Percentiles rank a stretch among this genome's conserved stretches.
phyloP scores from a whole-genome alignment of 92 coral and sea anemone species.

The Meandrina meandrites region DNA sequence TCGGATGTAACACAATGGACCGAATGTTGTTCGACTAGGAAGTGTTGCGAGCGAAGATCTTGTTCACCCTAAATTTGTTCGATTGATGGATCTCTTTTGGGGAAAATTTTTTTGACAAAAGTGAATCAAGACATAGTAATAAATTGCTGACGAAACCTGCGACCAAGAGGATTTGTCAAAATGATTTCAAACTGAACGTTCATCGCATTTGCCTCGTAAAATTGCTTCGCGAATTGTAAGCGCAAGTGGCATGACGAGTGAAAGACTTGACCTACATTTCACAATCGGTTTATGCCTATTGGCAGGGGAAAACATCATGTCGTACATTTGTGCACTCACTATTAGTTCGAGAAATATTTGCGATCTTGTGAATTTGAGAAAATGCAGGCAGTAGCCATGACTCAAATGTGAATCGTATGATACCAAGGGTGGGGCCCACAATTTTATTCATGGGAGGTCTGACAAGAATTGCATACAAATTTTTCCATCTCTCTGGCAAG shows the following conservation, averaged over 20 bases:
- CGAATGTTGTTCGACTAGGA: slow-evolving; percentile 28
- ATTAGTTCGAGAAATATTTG: neutral
- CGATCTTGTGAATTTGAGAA: neutral
- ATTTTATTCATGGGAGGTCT: slow-evolving; percentile 18
- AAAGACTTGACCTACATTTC: neutral
- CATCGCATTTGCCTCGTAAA: slow-evolving; percentile 12
- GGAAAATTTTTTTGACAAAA: neutral
- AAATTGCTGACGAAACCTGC: slow-evolving; percentile 19
- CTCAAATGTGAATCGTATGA: slow-evolving; percentile 7
- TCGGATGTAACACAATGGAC: slow-evolving; percentile 73
- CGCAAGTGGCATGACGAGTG: neutral
- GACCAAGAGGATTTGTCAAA: slow-evolving; percentile 25
- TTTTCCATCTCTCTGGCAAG: neutral
- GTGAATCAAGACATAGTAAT: slow-evolving; percentile 15
- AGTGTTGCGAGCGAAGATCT: slow-evolving; percentile 8
- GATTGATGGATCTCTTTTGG: slow-evolving; percentile 1
- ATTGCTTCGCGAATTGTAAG: neutral
- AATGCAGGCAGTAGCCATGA: neutral
- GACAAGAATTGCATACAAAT: slow-evolving; percentile 14
- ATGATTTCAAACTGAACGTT: neutral
- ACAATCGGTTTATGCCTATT: neutral
- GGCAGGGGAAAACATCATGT: neutral
- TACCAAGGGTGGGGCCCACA: slow-evolving; percentile 37
- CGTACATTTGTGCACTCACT: neutral
- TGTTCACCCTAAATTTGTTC: neutral